These are phyloP conservation scores for Ophthalmotilapia sp. DNA, from an alignment of 2,113 vertebrate genomes.

Conservation along the genomic window DNA sequence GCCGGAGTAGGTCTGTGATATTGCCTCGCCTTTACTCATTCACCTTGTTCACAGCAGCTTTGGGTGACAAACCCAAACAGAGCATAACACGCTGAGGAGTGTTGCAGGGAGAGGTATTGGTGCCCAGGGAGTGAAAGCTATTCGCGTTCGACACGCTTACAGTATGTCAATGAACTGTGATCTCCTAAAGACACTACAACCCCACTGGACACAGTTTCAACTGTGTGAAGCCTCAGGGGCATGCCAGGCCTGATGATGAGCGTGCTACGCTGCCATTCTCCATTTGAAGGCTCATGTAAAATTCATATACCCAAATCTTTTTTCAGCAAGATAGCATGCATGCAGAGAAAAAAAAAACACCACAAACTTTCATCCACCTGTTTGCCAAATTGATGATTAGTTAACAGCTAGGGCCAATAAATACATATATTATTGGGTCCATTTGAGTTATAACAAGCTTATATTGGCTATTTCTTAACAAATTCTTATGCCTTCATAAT, in stretches of 20 bases:
- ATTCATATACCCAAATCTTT: background rate
- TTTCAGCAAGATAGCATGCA: background rate
- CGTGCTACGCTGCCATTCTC: background rate
- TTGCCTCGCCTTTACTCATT: conserved; percentile 26
- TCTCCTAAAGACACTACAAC: background rate
- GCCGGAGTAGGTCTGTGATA: background rate
- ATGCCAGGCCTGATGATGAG: background rate
- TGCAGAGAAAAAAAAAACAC: background rate
- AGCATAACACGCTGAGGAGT: conserved; percentile 5
- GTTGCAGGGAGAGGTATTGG: conserved; percentile 3
- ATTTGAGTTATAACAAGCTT: background rate
- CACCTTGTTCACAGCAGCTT: conserved; percentile 25
- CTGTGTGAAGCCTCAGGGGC: background rate
- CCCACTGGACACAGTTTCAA: background rate
- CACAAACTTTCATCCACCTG: background rate
- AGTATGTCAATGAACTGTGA: conserved; percentile 36
- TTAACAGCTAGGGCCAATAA: background rate
- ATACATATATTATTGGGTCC: background rate
- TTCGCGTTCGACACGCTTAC: background rate
- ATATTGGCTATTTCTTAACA: background rate
- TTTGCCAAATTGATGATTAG: background rate
- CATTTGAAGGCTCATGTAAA: background rate
- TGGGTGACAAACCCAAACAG: conserved; percentile 34
- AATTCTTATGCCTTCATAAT: background rate
- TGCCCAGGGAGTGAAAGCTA: conserved; percentile 6